Evolutionary conservation across 2,797 vertebrate species (phyloP).

Genomic region (Cossypha polioptera): DNA sequence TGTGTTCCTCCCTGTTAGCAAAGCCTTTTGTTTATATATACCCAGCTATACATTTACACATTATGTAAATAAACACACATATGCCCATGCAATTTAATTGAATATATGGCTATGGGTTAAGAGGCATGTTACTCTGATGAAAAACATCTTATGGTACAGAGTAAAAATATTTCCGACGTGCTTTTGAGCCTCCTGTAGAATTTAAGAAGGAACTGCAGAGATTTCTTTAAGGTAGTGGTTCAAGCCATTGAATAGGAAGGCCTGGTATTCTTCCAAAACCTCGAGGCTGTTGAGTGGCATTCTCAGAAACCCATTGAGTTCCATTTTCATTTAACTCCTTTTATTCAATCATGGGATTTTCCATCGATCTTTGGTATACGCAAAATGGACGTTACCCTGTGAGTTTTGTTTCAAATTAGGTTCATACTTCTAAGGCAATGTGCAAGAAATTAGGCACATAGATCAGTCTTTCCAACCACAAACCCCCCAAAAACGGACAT

Average conservation of each 20-base stretch:
- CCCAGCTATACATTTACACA: conserved; percentile 69
- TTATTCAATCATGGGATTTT: not conserved
- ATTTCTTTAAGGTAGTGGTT: conserved; percentile 39
- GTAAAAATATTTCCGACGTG: conserved; percentile 40
- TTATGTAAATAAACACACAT: conserved; percentile 71
- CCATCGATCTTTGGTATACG: not conserved
- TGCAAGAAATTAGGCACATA: not conserved
- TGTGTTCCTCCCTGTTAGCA: conserved; percentile 66
- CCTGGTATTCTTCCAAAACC: not conserved
- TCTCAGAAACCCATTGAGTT: not conserved
- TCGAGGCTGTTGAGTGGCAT: not conserved
- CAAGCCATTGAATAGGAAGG: not conserved
- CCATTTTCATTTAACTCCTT: not conserved
- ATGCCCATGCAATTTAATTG: conserved; percentile 68
- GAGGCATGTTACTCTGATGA: conserved; percentile 64
- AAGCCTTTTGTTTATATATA: conserved; percentile 68
- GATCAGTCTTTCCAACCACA: conserved; percentile 10
- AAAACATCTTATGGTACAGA: conserved; percentile 66
- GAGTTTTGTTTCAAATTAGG: not conserved
- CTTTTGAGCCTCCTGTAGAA: conserved; percentile 56
- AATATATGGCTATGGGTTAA: conserved; percentile 63
- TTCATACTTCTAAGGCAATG: not conserved
- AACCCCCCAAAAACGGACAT: not conserved
- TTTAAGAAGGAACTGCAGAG: conserved; percentile 59
- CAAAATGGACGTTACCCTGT: not conserved